Base-by-base conservation (phyloP, 2,113 vertebrate genomes). In the Osmerus eperlanus region DNA sequence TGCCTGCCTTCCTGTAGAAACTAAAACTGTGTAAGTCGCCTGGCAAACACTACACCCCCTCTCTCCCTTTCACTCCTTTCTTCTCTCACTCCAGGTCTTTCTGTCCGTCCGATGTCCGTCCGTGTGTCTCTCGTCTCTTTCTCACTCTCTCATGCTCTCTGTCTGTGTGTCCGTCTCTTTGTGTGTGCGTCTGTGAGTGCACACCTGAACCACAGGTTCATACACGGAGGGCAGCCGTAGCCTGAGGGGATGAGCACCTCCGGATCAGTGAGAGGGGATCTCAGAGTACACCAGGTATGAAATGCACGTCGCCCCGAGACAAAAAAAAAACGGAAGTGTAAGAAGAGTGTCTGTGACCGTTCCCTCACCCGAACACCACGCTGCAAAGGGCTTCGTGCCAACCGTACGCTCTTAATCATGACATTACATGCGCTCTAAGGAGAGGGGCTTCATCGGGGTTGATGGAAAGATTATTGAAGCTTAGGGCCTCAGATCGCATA, bases 321-420 rank as follows among this genome's bases (percentile, higher is more conserved):
- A 74, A 78, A 75, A 78, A 86, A 21, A 4, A 18, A 87, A 85
- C 84, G 82, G 83, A 79, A 21, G 79, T 83, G 80, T 88, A 89
- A 89, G 86, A 83, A 79, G 80, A 89, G 89, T 86, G 87, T 89
- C 88, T 89, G 88, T 89, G 89, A 90, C 89, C 89, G 89, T 79
- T 86, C 83, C 78, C 86, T 89, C 87, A 90, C 89, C 89, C 89
- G 86, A 84, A 83, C 89, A 78, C 77, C 59, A 78, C 5, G 77
- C 86, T 85, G 81, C 78, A 86, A 85, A 81, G 81, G 81, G 78
- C 83, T 65, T 86, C 85, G 70, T 80, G 75, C 82, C 81, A 80
- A 87, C 84, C 82, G 83, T 82, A 80, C 76, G 72, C 84, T 87
- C 84, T 85, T 88, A 85, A 88, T 90, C 85, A 87, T 83, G 85